Evolutionary conservation across 64 coral and sea anemone genomes (phyloP).

Genomic region (Actinia equina): DNA sequence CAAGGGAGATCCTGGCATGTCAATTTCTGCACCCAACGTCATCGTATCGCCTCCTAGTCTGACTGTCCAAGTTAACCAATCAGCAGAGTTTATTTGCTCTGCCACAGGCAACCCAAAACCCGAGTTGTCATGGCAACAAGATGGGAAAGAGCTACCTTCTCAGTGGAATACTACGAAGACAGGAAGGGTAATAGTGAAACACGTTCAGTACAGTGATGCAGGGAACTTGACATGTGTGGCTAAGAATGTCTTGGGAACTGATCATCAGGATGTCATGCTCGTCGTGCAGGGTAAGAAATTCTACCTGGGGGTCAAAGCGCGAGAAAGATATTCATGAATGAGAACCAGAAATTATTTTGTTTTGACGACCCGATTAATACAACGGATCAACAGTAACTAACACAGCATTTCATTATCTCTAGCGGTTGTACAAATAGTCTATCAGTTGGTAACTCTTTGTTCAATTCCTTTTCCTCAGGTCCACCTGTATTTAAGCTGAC

Average conservation of each 20-base stretch:
- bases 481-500: background rate
- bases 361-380: no score
- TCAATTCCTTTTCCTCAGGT: background rate
- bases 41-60: background rate
- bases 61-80: background rate
- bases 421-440: no score
- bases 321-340: no score
- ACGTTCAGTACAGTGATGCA: conserved; percentile 8
- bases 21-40: background rate
- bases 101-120: conserved; percentile 4
- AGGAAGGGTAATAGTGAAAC: background rate
- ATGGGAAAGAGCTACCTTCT: background rate
- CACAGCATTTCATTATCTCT: no score
- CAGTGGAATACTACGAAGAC: background rate
- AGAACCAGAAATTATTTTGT: no score
- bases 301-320: no score
- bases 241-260: conserved; percentile 2
- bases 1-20: conserved; percentile 12
- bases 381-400: no score
- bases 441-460: no score
- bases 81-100: conserved; percentile 1
- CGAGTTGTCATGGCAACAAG: conserved; percentile 4
- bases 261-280: background rate
- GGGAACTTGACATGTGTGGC: conserved; percentile 13
- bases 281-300: background rate